Percentiles rank a stretch among this genome's conserved stretches.
Evolutionary conservation across 1,140 invertebrate species (phyloP).

Genomic region (Psix sp.): DNA sequence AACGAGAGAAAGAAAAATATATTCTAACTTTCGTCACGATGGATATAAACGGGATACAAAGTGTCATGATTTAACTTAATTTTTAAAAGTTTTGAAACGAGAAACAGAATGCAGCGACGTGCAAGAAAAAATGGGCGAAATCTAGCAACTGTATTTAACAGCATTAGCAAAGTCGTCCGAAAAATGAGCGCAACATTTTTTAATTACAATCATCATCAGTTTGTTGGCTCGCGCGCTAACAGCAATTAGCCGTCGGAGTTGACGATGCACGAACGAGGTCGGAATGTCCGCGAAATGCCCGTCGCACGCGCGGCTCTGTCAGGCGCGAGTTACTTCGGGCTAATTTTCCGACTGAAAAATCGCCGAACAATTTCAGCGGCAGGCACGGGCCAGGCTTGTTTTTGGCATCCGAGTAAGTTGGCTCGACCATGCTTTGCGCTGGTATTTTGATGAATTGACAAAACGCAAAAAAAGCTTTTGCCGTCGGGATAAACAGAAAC

Average conservation of each 20-base stretch:
- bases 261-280: constrained; percentile 30
- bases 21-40: too few relatives aligned
- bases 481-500: constrained; percentile 16
- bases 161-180: constrained; percentile 36
- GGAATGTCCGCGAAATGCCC: constrained; percentile 43
- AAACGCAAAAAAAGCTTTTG: constrained; percentile 30
- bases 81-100: too few relatives aligned
- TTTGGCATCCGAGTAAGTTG: constrained; percentile 55
- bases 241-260: constrained; percentile 39
- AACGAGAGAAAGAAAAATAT: too few relatives aligned
- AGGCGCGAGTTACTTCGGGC: constrained; percentile 59
- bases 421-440: constrained; percentile 26
- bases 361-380: constrained; percentile 60
- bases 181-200: constrained; percentile 35
- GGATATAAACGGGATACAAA: too few relatives aligned
- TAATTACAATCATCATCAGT: constrained; percentile 13
- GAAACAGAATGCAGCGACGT: too few relatives aligned
- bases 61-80: too few relatives aligned
- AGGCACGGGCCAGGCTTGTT: constrained; percentile 38
- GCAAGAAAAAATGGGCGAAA: too few relatives aligned
- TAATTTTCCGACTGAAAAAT: constrained; percentile 72
- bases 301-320: constrained; percentile 26
- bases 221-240: constrained; percentile 9
- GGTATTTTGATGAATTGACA: constrained; percentile 58
- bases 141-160: constrained; percentile 13